These are phyloP conservation scores for Lucifuga dentata DNA, from an alignment of 2,113 vertebrate genomes.

Conservation along the genomic window DNA sequence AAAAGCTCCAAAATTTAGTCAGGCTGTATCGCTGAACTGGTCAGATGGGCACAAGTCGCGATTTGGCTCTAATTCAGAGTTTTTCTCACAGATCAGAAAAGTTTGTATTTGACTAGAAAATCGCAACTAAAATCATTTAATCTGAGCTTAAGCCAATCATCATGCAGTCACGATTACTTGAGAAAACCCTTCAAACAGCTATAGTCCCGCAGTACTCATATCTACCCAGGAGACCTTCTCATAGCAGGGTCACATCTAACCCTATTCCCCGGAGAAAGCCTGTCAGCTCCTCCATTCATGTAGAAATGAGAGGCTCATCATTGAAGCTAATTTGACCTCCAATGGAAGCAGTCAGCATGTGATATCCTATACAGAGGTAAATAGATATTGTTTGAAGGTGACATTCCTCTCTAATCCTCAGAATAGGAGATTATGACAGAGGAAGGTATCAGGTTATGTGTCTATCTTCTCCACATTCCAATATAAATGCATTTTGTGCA, in stretches of 20 bases:
- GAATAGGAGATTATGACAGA: conserved; percentile 10
- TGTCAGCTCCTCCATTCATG: conserved; percentile 53
- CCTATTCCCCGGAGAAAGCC: conserved; percentile 42
- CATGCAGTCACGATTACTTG: neutral
- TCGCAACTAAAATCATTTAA: too few relatives aligned
- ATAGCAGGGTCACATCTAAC: conserved; percentile 40
- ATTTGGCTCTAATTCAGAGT: too few relatives aligned
- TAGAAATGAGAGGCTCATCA: conserved; percentile 64
- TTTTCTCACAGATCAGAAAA: too few relatives aligned
- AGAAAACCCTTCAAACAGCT: neutral
- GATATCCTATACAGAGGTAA: neutral
- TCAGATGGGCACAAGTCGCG: too few relatives aligned
- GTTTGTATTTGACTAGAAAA: too few relatives aligned
- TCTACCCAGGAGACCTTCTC: conserved; percentile 2
- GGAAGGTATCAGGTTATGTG: conserved; percentile 21
- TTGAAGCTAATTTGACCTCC: conserved; percentile 68
- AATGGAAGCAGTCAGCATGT: conserved; percentile 54
- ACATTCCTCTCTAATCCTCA: conserved; percentile 33
- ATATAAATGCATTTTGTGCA: conserved; percentile 50
- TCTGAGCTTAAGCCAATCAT: too few relatives aligned
- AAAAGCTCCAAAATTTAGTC: too few relatives aligned
- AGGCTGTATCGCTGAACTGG: too few relatives aligned
- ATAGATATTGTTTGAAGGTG: conserved; percentile 33
- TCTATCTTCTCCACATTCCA: conserved; percentile 33
- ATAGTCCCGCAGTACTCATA: neutral